These are phyloP conservation scores for Myopa tessellatipennis DNA, from an alignment of 2,888 invertebrate species.

Conservation along the genomic window DNA sequence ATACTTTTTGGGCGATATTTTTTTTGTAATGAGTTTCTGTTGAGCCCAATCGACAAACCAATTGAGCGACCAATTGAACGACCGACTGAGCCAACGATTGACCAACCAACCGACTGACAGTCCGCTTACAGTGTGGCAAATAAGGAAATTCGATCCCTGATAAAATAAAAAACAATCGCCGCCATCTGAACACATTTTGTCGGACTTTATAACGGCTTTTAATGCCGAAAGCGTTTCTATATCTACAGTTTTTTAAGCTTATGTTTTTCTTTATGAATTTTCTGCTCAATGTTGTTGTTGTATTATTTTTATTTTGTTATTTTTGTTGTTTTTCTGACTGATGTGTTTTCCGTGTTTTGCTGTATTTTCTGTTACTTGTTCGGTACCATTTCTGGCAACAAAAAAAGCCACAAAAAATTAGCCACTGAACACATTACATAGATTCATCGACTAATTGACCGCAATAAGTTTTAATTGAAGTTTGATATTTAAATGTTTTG, in stretches of 20 bases:
- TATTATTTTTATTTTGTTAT: no score
- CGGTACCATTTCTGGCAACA: not conserved
- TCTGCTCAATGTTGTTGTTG: not conserved
- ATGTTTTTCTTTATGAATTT: not conserved
- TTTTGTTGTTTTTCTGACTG: no score
- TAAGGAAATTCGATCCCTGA: constrained; percentile 20
- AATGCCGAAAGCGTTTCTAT: not conserved
- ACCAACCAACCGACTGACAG: not conserved
- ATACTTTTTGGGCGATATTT: not conserved
- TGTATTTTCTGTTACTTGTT: not conserved
- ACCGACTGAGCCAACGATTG: not conserved
- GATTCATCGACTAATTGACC: not conserved
- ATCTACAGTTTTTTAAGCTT: not conserved
- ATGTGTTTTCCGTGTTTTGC: not conserved
- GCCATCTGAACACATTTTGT: not conserved
- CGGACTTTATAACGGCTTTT: not conserved
- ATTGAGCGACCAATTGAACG: no score
- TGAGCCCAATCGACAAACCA: not conserved
- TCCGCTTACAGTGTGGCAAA: not conserved
- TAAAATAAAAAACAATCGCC: not conserved
- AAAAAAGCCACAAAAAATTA: no score
- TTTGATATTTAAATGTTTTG: no score
- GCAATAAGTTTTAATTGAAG: no score
- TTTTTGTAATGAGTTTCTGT: not conserved
- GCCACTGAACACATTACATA: not conserved